Evolutionary conservation across 2,113 vertebrate species (phyloP).

Genomic region (Heptranchias perlo): DNA sequence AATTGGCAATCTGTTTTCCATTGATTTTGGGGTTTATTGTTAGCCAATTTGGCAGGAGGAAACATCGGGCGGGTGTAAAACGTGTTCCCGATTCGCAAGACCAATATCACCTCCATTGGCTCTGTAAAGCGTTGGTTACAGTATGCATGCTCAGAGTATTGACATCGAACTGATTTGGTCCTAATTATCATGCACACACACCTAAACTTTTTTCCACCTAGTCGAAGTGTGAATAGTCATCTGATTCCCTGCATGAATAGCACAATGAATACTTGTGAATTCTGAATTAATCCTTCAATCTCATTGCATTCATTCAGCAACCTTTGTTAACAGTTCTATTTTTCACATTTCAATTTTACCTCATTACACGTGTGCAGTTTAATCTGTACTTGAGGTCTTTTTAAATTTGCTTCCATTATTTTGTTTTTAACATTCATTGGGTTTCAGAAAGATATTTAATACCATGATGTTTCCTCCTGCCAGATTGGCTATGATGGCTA

Average conservation of each 20-base stretch:
- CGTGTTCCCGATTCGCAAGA: neutral
- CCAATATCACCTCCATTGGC: neutral
- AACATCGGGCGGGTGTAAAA: no score
- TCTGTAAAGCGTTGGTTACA: neutral
- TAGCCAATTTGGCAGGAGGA: no score
- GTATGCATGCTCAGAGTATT: neutral
- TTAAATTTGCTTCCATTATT: neutral
- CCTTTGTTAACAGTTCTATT: neutral
- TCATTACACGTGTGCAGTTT: neutral
- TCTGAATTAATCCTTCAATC: neutral
- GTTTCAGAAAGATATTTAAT: neutral
- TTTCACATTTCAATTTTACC: neutral
- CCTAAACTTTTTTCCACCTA: neutral
- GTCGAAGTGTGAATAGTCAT: neutral
- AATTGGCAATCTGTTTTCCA: neutral
- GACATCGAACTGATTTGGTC: neutral
- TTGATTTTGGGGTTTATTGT: neutral
- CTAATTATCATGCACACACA: neutral
- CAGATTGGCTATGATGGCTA: neutral
- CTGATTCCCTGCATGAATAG: neutral
- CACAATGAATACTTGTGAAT: neutral
- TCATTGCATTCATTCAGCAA: neutral
- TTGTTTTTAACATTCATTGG: neutral
- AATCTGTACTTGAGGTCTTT: neutral
- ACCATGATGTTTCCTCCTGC: neutral